Conservation (phyloP, 1,140 invertebrate genomes). For the Drosophila biarmipes region DNA sequence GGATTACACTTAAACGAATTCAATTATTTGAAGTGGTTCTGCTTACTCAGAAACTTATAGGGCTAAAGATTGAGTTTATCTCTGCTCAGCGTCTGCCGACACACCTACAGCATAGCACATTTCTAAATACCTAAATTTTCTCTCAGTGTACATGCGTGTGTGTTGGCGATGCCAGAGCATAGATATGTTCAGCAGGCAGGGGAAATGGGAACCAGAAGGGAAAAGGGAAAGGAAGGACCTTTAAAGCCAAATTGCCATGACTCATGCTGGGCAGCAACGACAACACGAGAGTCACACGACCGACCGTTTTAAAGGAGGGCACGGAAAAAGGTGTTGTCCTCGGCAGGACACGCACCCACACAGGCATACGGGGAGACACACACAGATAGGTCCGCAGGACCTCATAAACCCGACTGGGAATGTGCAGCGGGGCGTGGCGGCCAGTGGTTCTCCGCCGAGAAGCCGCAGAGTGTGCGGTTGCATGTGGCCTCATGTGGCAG, state of each 20-base stretch:
- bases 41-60: too few species aligned
- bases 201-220: slow-evolving; percentile 19
- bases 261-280: slow-evolving; percentile 41
- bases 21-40: background rate
- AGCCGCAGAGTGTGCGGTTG: slow-evolving; percentile 76
- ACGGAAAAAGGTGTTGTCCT: slow-evolving; percentile 65
- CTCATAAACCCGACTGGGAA: slow-evolving; percentile 68
- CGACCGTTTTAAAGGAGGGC: slow-evolving; percentile 41
- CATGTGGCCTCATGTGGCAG: slow-evolving; percentile 54
- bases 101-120: too few species aligned
- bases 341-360: slow-evolving; percentile 49
- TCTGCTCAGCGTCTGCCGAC: too few species aligned
- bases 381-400: slow-evolving; percentile 13
- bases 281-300: slow-evolving; percentile 42
- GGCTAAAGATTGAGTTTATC: too few species aligned
- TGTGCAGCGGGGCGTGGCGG: slow-evolving; percentile 69
- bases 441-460: slow-evolving; percentile 50
- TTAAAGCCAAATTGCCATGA: slow-evolving; percentile 62
- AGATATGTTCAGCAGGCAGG: slow-evolving; percentile 37
- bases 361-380: slow-evolving; percentile 10
- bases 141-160: slow-evolving; percentile 29
- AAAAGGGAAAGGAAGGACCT: slow-evolving; percentile 35
- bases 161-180: slow-evolving; percentile 38
- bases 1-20: background rate
- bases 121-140: background rate